Conservation (phyloP, 92 coral and sea anemone species). For the Paramuricea clavata region DNA sequence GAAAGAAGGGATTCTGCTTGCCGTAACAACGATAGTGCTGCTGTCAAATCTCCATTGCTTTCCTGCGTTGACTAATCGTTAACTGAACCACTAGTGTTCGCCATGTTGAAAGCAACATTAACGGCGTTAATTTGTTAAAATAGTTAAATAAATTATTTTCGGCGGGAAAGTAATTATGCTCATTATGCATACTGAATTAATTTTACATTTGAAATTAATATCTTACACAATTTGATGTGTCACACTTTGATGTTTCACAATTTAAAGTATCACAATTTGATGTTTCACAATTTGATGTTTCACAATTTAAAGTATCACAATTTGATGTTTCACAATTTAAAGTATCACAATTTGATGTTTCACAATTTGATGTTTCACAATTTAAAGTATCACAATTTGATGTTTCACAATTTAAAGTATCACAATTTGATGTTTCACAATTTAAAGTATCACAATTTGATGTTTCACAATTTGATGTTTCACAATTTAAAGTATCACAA, state of each 20-base stretch:
- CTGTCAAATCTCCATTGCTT: not conserved
- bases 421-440: no score
- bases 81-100: not conserved
- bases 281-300: not conserved
- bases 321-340: not conserved
- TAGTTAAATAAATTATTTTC: not conserved
- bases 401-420: no score
- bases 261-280: not conserved
- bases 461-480: no score
- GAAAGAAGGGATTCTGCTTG: constrained; percentile 45
- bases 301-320: not conserved
- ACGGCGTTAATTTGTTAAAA: not conserved
- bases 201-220: not conserved
- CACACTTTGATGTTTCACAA: constrained; percentile 13
- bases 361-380: no score
- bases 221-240: not conserved
- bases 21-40: constrained; percentile 16
- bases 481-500: no score
- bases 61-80: not conserved
- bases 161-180: not conserved
- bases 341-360: not conserved
- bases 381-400: no score
- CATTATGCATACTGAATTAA: not conserved
- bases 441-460: no score
- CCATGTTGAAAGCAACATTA: constrained; percentile 8